phyloP scores from a whole-genome alignment of 2,888 invertebrate genomes.

The Meta bourneti region DNA sequence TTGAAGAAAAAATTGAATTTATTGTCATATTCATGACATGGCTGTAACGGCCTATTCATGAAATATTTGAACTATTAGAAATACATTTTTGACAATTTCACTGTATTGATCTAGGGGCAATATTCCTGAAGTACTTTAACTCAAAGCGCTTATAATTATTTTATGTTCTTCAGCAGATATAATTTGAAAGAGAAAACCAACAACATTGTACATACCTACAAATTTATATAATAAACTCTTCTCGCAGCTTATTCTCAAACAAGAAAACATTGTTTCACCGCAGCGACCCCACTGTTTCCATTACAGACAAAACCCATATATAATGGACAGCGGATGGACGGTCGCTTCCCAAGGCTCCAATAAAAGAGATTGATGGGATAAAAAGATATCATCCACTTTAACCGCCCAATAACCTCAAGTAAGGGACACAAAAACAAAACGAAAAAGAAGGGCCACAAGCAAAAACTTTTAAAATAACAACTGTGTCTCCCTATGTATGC shows the following conservation, averaged over 20 bases:
- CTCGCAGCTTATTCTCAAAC: neutral
- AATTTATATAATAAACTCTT: neutral
- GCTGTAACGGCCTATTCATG: too few species aligned
- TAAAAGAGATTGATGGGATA: neutral
- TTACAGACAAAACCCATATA: neutral
- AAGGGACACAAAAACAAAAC: constrained; percentile 36
- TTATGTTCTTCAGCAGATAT: too few species aligned
- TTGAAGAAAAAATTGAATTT: too few species aligned
- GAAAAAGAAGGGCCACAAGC: neutral
- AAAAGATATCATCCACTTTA: constrained; percentile 1
- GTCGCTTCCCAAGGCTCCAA: neutral
- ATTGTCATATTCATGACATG: too few species aligned
- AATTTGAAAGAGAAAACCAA: neutral
- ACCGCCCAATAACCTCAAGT: constrained; percentile 29
- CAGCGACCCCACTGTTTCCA: neutral
- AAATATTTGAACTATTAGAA: too few species aligned
- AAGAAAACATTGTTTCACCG: neutral
- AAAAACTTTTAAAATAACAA: constrained; percentile 50
- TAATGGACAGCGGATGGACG: neutral
- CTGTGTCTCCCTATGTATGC: constrained; percentile 32
- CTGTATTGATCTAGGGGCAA: too few species aligned
- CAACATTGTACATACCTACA: neutral
- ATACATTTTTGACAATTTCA: too few species aligned
- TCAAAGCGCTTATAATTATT: too few species aligned
- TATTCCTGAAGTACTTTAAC: too few species aligned